Evolutionary conservation across 2,888 invertebrate genomes (phyloP).

Genomic region (Tiphia femorata): DNA sequence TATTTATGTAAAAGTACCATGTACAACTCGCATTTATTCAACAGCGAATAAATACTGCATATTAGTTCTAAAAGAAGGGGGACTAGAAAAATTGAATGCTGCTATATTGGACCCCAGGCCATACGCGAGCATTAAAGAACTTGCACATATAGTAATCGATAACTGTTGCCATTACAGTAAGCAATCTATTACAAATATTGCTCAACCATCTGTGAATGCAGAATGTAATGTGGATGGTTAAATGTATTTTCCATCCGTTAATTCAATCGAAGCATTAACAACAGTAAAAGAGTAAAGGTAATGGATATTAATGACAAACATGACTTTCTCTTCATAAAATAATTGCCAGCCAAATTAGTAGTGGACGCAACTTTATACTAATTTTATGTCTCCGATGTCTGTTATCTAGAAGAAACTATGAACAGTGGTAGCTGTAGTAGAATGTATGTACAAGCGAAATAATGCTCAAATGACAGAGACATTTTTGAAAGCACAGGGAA

Average conservation of each 20-base stretch:
- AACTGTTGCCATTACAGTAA: conserved; percentile 71
- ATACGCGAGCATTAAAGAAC: conserved; percentile 77
- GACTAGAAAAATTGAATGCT: conserved; percentile 79
- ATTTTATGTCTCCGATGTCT: conserved; percentile 13
- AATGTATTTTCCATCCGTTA: conserved; percentile 8
- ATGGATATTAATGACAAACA: too few relatives aligned
- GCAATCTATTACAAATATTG: conserved; percentile 21
- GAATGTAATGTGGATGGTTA: conserved; percentile 37
- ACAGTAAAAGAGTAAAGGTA: conserved; percentile 18
- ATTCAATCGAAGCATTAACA: conserved; percentile 6
- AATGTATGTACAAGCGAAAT: conserved; percentile 23
- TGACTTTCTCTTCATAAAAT: too few relatives aligned
- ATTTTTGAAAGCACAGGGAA: conserved; percentile 10
- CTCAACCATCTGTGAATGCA: conserved; percentile 31
- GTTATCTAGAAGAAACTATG: conserved; percentile 9
- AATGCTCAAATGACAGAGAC: conserved; percentile 21
- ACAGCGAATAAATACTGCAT: conserved; percentile 93
- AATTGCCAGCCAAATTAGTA: too few relatives aligned
- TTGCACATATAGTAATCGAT: conserved; percentile 77
- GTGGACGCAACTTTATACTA: conserved; percentile 4
- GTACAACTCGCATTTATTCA: too few relatives aligned
- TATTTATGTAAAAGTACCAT: conserved; percentile 57
- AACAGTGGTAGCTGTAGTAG: background rate
- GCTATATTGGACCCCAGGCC: conserved; percentile 76
- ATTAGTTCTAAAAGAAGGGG: conserved; percentile 88